phyloP scores from a whole-genome alignment of 2,888 invertebrate species.

The Volucella bombylans region DNA sequence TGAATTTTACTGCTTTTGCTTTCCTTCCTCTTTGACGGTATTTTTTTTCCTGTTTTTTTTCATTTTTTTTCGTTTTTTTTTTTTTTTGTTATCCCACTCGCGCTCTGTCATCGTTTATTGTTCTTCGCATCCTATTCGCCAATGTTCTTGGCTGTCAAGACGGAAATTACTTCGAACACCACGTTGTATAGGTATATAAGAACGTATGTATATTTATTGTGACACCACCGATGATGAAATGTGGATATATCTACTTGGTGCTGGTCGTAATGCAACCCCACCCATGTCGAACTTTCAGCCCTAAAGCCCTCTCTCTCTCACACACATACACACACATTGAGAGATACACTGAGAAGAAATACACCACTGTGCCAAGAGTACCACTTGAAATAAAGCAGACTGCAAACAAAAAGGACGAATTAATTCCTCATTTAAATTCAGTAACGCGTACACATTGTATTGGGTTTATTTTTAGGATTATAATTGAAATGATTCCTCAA shows the following conservation, averaged over 20 bases:
- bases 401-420: slow-evolving; percentile 77
- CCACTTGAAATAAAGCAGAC: slow-evolving; percentile 49
- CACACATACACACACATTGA: slow-evolving; percentile 27
- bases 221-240: slow-evolving; percentile 65
- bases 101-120: slow-evolving; percentile 44
- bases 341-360: slow-evolving; percentile 24
- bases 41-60: slow-evolving; percentile 7
- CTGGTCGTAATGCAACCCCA: slow-evolving; percentile 48
- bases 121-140: slow-evolving; percentile 48
- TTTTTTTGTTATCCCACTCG: neutral
- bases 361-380: slow-evolving; percentile 23
- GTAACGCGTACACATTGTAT: slow-evolving; percentile 80
- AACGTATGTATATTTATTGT: slow-evolving; percentile 55
- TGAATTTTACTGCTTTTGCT: slow-evolving; percentile 57
- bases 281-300: neutral
- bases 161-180: slow-evolving; percentile 71
- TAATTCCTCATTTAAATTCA: slow-evolving; percentile 83
- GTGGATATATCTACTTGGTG: slow-evolving; percentile 24
- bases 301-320: neutral
- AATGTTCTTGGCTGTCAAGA: slow-evolving; percentile 68
- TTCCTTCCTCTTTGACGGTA: slow-evolving; percentile 9
- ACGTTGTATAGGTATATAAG: neutral
- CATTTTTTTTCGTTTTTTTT: neutral
- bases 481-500: slow-evolving; percentile 67
- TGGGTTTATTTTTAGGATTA: slow-evolving; percentile 73